Percentiles rank a stretch among this genome's conserved stretches.
Evolutionary conservation across 2,797 vertebrate species (phyloP).

Genomic region (Clarias laeviceps): DNA sequence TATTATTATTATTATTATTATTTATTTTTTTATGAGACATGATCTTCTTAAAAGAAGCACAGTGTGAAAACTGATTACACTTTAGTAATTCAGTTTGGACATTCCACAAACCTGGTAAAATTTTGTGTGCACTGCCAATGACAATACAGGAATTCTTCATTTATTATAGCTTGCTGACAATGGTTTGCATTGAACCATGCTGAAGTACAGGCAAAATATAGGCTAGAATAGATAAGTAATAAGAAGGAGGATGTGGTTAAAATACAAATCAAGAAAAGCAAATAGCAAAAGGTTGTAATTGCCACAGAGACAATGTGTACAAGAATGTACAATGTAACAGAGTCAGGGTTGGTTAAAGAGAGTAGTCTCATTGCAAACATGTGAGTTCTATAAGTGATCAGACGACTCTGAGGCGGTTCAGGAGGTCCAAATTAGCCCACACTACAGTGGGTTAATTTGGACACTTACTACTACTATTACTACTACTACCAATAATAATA

Average conservation of each 20-base stretch:
- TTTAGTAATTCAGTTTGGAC: neutral
- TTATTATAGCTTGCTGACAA: neutral
- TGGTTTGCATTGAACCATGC: neutral
- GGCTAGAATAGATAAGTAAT: neutral
- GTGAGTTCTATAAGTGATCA: neutral
- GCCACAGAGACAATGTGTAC: neutral
- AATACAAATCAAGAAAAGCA: neutral
- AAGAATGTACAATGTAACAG: neutral
- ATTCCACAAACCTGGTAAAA: neutral
- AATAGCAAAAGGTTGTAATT: neutral
- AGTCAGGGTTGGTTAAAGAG: neutral
- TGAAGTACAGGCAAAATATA: conserved; percentile 2
- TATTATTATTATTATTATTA: too few species aligned
- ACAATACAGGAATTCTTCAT: neutral
- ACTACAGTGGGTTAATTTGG: neutral
- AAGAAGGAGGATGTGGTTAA: neutral
- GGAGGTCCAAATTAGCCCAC: too few species aligned
- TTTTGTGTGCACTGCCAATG: neutral
- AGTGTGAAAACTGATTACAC: neutral
- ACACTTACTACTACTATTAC: neutral
- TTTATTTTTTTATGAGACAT: neutral
- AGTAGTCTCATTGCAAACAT: neutral
- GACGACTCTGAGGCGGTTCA: neutral
- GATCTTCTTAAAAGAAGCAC: neutral
- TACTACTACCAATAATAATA: neutral